phyloP scores from a whole-genome alignment of 2,888 invertebrate species.

The Conomelus anceps region DNA sequence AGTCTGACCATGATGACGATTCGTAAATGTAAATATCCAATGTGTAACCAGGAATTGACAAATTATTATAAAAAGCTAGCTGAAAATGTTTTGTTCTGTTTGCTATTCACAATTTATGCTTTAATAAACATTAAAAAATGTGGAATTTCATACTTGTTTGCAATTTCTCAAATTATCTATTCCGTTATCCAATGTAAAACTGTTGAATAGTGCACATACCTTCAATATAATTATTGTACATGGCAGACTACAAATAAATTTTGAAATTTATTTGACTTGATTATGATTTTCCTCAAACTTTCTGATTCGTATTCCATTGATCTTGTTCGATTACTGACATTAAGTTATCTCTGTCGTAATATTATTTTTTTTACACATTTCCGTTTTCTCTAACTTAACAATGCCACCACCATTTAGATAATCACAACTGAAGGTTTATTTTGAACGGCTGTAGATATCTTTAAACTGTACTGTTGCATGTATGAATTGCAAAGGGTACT shows the following conservation, averaged over 20 bases:
- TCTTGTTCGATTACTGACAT: neutral
- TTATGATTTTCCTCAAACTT: neutral
- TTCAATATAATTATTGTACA: neutral
- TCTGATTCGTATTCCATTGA: neutral
- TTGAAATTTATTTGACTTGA: neutral
- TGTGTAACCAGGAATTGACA: neutral
- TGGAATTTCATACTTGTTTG: neutral
- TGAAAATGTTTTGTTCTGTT: neutral
- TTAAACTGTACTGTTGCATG: no score
- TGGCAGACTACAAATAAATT: neutral
- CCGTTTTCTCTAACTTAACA: no score
- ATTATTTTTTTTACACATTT: no score
- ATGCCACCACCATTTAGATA: no score
- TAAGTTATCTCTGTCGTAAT: no score
- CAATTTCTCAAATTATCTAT: neutral
- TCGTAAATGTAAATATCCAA: neutral
- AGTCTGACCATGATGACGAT: neutral
- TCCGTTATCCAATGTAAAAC: neutral
- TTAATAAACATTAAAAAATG: no score
- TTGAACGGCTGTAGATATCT: no score
- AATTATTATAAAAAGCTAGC: neutral
- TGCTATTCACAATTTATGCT: neutral
- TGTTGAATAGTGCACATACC: neutral
- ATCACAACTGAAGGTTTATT: no score
- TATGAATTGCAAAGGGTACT: no score